Base-by-base conservation (phyloP, 2,888 invertebrate species). In the Serrognathus titanus region DNA sequence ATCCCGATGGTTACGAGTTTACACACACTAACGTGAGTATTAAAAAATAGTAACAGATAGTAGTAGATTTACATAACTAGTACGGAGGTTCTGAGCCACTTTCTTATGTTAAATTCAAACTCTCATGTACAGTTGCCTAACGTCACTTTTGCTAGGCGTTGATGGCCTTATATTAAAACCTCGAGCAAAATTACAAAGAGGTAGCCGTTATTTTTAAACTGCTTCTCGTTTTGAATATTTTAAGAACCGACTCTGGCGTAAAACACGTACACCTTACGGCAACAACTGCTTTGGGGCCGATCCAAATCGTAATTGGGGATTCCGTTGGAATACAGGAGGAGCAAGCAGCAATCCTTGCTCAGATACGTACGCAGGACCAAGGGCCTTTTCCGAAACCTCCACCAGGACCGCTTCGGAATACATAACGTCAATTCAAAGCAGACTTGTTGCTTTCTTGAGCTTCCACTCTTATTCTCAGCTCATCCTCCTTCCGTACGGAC, bases 271-370 rank as follows among this genome's bases (percentile, higher is more conserved):
- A 51, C 78, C 75, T 51, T 80, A 80, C 38, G 80, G 75, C 8
- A 31, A 31, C 7, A 31, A 31, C 7, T 84, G 87, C 63, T 73
- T 74, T 56, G 92, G 92, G 3, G 83, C 85, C 0, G 92, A 92
- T 75, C 83, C 88, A 1, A 92, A 92, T 71, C 82, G 92, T 58
- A 92, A 92, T 72, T 92, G 88, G 86, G 85, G 81, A 59, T 85
- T 80, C 69, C 82, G 83, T 61, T 89, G 88, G 88, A 80, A 83
- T 59, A 80, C 80, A 24, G 78, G 80, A 31, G 78, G 80, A 24
- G 85, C 88, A 10, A 76, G 85, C 0, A 71, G 60, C 1, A 64
- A 79, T 46, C 81, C 86, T 0, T 86, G 89, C 63, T 69, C 81
- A 0, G 84, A 89, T 3, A 82, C 76, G 0, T 92, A 82, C 70